Base-by-base conservation (phyloP, 2,113 vertebrate genomes). In the Trogon surrucura region DNA sequence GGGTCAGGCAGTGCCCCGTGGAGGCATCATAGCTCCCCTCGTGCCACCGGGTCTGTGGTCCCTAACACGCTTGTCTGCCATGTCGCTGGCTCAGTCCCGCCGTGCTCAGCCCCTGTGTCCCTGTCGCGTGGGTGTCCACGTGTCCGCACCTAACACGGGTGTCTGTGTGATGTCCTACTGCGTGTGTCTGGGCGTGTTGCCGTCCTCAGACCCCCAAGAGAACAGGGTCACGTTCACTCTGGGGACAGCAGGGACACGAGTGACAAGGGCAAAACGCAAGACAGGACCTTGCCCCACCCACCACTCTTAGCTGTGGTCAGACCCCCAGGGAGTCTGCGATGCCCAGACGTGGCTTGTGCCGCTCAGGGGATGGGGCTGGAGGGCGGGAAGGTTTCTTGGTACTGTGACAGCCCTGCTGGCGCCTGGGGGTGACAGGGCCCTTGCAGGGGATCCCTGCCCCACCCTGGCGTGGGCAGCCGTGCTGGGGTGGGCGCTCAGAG, bases 221-320 rank as follows among this genome's bases (percentile, higher is more conserved):
- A 38, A 13, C 1, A 2, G 60, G 34, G 25, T 48, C 44, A 44
- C 48, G 7, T 9, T 51, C 6, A 0, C 25, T 30, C 41, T 53
- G 66, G 56, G 50, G 29, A 3, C 50, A 53, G 41, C 70, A 62
- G 82, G 57, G 66, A 23, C n/a, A 7, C 0, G 0, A 45, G 44
- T 48, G 51, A 53, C 74, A 21, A 21, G 34, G 54, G 50, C 78
- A 80, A 64, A 65, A 32, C 60, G 29, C 16, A 9, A 22, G 25
- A 3, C 16, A 3, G 1, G 22, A 34, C 57, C 18, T 45, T 16
- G 13, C 58, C 38, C 29, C 6, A 5, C 18, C 23, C 34, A 8
- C 23, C 0, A 0, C 44, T n/a, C 62, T 62, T 34, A 3, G 50
- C 27, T 0, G 0, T 2, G 3, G 32, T 74, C 2, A 2, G 51